Evolutionary conservation across 2,113 vertebrate genomes (phyloP), one percentile per base, ranked within the genome.

Genomic region (Echinops telfairi): DNA sequence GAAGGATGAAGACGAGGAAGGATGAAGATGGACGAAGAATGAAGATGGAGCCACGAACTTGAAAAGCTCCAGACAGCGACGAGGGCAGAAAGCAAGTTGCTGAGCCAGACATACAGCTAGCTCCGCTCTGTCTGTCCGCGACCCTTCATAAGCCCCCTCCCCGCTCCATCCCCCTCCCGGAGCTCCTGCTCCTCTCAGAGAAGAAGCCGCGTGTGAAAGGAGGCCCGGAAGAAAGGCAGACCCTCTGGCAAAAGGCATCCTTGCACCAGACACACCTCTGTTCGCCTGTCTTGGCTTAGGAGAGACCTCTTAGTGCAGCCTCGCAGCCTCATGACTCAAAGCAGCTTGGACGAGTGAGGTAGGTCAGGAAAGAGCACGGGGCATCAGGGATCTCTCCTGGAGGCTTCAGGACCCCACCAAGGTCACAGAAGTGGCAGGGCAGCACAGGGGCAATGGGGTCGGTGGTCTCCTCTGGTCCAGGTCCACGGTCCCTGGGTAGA

Each of bases 171-270:
- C 80, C 82, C 58, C 79, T 53, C 7, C 0, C 19, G 8, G 81
- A 80, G 76, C 31, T 68, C 25, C 58, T 3, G 83, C 83, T 86
- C 47, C 3, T 76, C 88, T 58, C 86, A 90, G 73, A 71, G 75
- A 31, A 96, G 89, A 77, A 62, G 62, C 9, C 47, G 9, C 47
- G 5, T 53, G 47, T 53, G 47, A 70, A 10, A 7, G 19, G 85
- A 84, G 5, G 12, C 9, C 47, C 12, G 5, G 1, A 29, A 29
- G 0, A 0, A 88, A 92, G 73, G 88, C 84, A 90, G 66, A 86
- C 79, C 92, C 71, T 77, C 76, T 17, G 86, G 92, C 96, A 78
- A 0, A 88, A 92, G 73, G 88, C 83, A 87, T 87, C 70, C 70
- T 87, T 73, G 25, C n/a, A 57, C 53, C 83, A 78, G 91, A 81